A percentile compares a stretch with the other conserved stretches of the same genome.
These are phyloP conservation scores for Notolabrus celidotus DNA, from an alignment of 2,797 vertebrate species.

Conservation along the genomic window DNA sequence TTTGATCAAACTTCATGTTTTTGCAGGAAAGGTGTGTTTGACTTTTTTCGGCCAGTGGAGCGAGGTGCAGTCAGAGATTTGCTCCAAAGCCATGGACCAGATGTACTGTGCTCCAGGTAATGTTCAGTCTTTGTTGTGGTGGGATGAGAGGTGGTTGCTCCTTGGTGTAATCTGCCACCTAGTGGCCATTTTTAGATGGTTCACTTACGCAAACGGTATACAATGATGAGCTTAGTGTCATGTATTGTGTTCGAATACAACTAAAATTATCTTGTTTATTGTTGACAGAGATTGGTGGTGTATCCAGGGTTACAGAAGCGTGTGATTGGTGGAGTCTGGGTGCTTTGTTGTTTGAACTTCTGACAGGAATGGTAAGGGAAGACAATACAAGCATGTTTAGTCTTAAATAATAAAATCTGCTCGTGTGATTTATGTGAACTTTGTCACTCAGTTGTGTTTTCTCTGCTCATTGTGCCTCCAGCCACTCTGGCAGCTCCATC, in stretches of 20 bases:
- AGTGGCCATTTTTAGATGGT: constrained; percentile 53
- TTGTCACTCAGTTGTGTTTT: neutral
- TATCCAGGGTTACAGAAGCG: constrained; percentile 90
- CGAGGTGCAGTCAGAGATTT: constrained; percentile 92
- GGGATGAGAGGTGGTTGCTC: neutral
- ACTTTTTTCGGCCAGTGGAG: constrained; percentile 99
- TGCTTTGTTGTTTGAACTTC: constrained; percentile 93
- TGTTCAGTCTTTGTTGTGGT: neutral
- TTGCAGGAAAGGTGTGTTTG: constrained; percentile 91
- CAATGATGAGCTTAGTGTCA: neutral
- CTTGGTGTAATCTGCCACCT: constrained; percentile 62
- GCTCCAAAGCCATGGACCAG: constrained; percentile 87
- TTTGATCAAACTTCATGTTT: constrained; percentile 38
- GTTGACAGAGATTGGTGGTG: constrained; percentile 92
- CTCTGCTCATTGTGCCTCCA: constrained; percentile 65
- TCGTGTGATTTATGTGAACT: neutral
- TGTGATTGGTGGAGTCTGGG: constrained; percentile 99
- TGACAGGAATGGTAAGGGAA: constrained; percentile 92
- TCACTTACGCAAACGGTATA: neutral
- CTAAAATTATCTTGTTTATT: constrained; percentile 14
- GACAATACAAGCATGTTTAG: neutral
- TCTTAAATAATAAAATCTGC: neutral
- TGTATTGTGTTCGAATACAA: neutral
- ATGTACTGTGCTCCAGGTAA: constrained; percentile 97
- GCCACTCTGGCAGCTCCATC: constrained; percentile 93